phyloP scores from a whole-genome alignment of 1,140 invertebrate genomes.

The Tigriopus japonicus region DNA sequence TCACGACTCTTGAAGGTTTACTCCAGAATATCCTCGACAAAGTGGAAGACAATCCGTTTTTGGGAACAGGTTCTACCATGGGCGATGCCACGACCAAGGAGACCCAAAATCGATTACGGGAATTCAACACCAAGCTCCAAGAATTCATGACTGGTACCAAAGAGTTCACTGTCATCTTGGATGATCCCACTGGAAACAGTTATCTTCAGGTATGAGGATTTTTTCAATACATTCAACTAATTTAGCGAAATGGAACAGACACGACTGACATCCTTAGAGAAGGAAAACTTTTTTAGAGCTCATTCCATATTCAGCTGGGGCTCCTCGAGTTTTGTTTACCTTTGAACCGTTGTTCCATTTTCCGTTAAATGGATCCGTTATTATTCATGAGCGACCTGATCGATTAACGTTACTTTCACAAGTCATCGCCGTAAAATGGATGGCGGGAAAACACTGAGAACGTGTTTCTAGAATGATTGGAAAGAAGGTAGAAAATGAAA shows the following conservation, averaged over 20 bases:
- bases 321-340: too few species aligned
- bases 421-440: too few species aligned
- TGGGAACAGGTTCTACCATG: constrained; percentile 23
- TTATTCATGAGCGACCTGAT: too few species aligned
- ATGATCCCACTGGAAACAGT: constrained; percentile 93
- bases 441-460: too few species aligned
- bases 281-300: background rate
- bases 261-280: background rate
- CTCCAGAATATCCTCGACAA: constrained; percentile 27
- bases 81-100: constrained; percentile 47
- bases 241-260: background rate
- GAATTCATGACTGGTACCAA: constrained; percentile 42
- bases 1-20: constrained; percentile 80
- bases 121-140: constrained; percentile 48
- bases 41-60: constrained; percentile 39
- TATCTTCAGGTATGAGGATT: constrained; percentile 65
- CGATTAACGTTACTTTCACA: too few species aligned
- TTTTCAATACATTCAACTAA: too few species aligned
- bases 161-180: constrained; percentile 56
- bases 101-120: constrained; percentile 31
- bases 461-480: too few species aligned
- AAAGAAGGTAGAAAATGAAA: too few species aligned
- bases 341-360: too few species aligned
- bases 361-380: too few species aligned
- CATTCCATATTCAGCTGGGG: background rate